Evolutionary conservation across 2,797 vertebrate species (phyloP), one percentile per base, ranked within the genome.

Genomic region (Characodon lateralis): DNA sequence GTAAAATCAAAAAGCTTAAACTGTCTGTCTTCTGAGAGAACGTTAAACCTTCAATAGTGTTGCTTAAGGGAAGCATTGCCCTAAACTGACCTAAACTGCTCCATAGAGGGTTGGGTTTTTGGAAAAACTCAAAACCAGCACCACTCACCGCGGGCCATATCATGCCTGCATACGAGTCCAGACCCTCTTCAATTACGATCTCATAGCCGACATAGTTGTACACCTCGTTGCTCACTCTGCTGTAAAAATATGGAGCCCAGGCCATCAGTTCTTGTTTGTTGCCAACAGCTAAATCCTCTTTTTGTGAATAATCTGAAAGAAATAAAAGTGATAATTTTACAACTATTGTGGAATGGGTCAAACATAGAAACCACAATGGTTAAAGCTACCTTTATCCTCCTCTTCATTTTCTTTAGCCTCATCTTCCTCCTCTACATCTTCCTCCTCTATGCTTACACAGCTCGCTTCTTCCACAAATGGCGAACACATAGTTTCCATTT

Each of bases 101-200:
- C 35, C 9, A 41, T 3, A 66, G 18, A 9, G 39, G 28, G 35
- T 39, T 4, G 35, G 31, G 9, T 43, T 68, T 68, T 68, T 4
- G 2, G 22, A 13, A 39, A 41, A 41, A 10, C 63, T 66, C 35
- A 28, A 14, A 50, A 28, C 31, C 56, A 12, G 7, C 31, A 13
- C 9, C 46, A 79, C 97, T 96, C 89, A 99, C 97, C 84, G 89
- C 97, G 0, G 97, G 98, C 97, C 97, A 98, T 65, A 97, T 96
- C 85, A 95, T 93, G 0, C 96, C 95, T 75, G 96, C 97, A 0
- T 87, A 96, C 31, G 94, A 95, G 81, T 98, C 97, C 24, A 97
- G 92, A 26, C 94, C 96, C 74, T 97, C 96, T 46, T 95, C 89
- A 73, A 99, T 96, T 66, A 89, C 28, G 1, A 99, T 98, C 83